Conservation (phyloP, 2,113 vertebrate species). For the human (Homo sapiens) region GRCh38 chr5:92181001-92181500, state of each 20-base stretch:
- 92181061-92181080: background rate
- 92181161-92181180: background rate
- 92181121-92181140: background rate
- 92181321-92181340: background rate
- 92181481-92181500: background rate
- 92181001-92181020: background rate
- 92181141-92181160: background rate
- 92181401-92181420: background rate
- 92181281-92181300: background rate
- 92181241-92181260: background rate
- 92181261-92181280: background rate
- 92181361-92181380: background rate
- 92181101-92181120: background rate
- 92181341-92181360: background rate
- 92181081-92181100: background rate
- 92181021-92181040: background rate
- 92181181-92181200: background rate
- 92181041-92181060: background rate
- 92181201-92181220: background rate
- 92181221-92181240: background rate
- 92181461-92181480: constrained; percentile 7
- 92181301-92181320: background rate
- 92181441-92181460: constrained; percentile 27
- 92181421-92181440: background rate
- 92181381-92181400: background rate